Base-by-base conservation (phyloP, 2,797 vertebrate species). In the Nannoperca obscura region DNA sequence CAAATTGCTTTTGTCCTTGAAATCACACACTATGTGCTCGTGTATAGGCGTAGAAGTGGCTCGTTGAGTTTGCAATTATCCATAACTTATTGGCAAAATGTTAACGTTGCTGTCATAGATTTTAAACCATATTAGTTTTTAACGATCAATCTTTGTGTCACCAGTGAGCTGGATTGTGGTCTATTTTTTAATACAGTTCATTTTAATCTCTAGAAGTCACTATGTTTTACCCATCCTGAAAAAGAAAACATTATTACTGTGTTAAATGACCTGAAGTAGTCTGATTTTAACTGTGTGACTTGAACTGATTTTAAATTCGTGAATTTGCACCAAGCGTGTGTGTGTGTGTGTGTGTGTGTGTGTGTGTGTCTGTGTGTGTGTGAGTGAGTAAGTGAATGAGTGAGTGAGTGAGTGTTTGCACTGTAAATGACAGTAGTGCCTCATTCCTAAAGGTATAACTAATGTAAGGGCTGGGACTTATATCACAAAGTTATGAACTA, bases 391-490 rank as follows among this genome's bases (percentile, higher is more conserved):
- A 22, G 54, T 11, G 34, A 12, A 46, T 71, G 36, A 7, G 57
- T 15, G 59, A 20, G 32, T 20, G 44, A 19, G 52, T 15, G 64
- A 20, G 63, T 69, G 59, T 82, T 57, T 82, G 73, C 2, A 5
- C 68, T 83, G 68, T 88, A 49, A 81, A 71, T 52, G 42, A 81
- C 44, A 68, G 64, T 85, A 88, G 84, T 90, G 91, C 89, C 89
- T 90, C 80, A 46, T 85, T 87, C 78, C 65, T 76, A 55, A 80
- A 88, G 76, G 72, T 89, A 50, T 75, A 78, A 76, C 47, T 84
- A 76, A 78, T 81, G 6, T 67, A 76, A 83, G 78, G 78, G 78
- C 84, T 90, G 52, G 82, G 62, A 78, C 63, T 53, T 67, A 15
- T 58, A 38, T 49, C 8, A 54, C 19, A 47, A 52, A 19, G 8